Evolutionary conservation across 2,113 vertebrate species (phyloP), one percentile per base, ranked within the genome.

Genomic region (Anguilla japonica): DNA sequence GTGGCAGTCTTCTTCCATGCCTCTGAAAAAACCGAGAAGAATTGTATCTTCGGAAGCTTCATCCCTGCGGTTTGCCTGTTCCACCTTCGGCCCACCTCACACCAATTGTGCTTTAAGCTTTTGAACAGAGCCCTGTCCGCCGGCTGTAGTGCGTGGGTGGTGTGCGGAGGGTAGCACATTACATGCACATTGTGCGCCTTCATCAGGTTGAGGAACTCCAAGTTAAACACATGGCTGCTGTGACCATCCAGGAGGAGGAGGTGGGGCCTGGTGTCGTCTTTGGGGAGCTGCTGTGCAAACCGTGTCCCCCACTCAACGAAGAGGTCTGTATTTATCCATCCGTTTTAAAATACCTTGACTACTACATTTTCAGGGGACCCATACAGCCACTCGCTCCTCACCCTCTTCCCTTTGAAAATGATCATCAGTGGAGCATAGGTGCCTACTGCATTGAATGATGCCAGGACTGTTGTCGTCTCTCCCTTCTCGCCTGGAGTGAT

Each of bases 391-490:
- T 87, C 41, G 11, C 1, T 16, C 41, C 26, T 60, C 71, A 82
- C 40, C 6, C n/a, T 46, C 5, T 87, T 83, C 6, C 79, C 57
- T 43, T 89, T 87, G 26, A 86, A 88, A 41, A 84, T 88, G 18
- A 89, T 15, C 26, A 88, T 60, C 0, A 84, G 75, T 16, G 26
- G 56, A 34, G 63, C 81, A 78, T 84, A 88, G 26, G 34, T 41
- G 4, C 87, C 85, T 34, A 7, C 80, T 14, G 85, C 87, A 26
- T 89, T 89, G 26, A 88, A 85, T 16, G 82, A 57, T 82, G 85
- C 79, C n/a, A 88, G 82, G 14, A 20, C 34, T 8, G 85, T 87
- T 9, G 79, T 82, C 0, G 78, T 88, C 60, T 87, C 86, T 22
- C 71, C 81, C 50, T 86, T 87, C 63, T 84, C 84, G 7, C 83